A percentile compares a stretch with the other conserved stretches of the same genome.
Evolutionary conservation across 2,888 invertebrate genomes (phyloP).

Genomic region (Malacosoma neustria): DNA sequence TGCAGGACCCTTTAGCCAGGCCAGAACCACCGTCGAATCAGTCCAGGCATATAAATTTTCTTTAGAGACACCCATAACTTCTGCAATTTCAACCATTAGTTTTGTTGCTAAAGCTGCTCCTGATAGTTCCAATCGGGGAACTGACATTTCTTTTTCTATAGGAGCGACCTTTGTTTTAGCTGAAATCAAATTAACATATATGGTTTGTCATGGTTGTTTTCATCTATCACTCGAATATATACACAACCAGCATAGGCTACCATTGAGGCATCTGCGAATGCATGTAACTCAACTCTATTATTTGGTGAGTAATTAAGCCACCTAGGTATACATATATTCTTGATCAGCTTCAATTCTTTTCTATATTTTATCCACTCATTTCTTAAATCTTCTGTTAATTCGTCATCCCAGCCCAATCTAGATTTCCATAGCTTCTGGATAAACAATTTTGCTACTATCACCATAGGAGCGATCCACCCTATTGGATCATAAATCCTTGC

Average conservation of each 20-base stretch:
- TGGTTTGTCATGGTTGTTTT: no score
- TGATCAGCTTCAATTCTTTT: no score
- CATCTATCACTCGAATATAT: no score
- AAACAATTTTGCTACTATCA: conserved; percentile 3
- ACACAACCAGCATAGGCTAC: no score
- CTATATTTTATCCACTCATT: no score
- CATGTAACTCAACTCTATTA: no score
- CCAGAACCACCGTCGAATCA: background rate
- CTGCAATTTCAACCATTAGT: background rate
- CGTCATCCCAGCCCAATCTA: conserved; percentile 3
- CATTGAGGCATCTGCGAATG: no score
- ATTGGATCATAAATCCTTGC: background rate
- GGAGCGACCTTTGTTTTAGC: conserved; percentile 8
- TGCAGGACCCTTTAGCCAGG: conserved; percentile 3
- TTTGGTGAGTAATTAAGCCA: no score
- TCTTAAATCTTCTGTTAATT: no score
- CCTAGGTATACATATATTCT: no score
- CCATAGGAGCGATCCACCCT: conserved; percentile 4
- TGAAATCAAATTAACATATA: background rate
- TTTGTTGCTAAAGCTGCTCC: conserved; percentile 1
- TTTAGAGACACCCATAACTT: background rate
- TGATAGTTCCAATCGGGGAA: conserved; percentile 1
- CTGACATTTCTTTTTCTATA: conserved; percentile 1
- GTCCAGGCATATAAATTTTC: background rate
- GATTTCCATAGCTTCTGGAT: conserved; percentile 3